Percentiles rank a stretch among this genome's conserved stretches.
Conservation (phyloP, 2,797 vertebrate species). For the Loriculus beryllinus region DNA sequence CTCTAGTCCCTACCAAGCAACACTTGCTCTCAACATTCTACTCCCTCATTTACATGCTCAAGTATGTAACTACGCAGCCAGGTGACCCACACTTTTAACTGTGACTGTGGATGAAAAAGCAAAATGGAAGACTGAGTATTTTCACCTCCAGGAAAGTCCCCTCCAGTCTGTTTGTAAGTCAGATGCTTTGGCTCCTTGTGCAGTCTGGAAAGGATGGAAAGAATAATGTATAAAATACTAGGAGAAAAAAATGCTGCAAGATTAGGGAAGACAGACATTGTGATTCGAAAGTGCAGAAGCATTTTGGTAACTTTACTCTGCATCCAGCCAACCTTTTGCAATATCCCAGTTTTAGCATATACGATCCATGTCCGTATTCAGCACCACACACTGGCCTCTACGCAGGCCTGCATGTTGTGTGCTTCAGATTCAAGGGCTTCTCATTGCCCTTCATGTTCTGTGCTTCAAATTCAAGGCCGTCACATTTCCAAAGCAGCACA, state of each 20-base stretch:
- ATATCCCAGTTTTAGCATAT: background rate
- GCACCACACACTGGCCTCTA: background rate
- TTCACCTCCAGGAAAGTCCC: constrained; percentile 92
- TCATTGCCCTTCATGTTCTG: background rate
- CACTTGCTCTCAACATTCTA: background rate
- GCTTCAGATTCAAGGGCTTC: rapidly evolving
- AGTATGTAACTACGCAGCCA: background rate
- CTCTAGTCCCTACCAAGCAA: background rate
- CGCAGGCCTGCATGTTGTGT: background rate
- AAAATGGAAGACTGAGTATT: background rate
- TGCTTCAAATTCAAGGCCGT: rapidly evolving
- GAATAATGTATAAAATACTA: background rate
- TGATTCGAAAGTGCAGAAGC: background rate
- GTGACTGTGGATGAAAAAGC: background rate
- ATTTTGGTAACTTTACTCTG: background rate
- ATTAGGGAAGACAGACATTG: background rate
- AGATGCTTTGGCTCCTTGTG: constrained; percentile 78
- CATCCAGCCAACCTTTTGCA: background rate
- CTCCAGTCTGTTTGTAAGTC: constrained; percentile 75
- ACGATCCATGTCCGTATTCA: background rate
- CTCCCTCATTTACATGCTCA: background rate
- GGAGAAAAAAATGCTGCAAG: background rate
- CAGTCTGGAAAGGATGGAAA: constrained; percentile 75
- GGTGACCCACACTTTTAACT: background rate
- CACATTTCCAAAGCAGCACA: background rate